A percentile compares a stretch with the other conserved stretches of the same genome.
Conservation (phyloP, 2,113 vertebrate species). For the Cromileptes altivelis region DNA sequence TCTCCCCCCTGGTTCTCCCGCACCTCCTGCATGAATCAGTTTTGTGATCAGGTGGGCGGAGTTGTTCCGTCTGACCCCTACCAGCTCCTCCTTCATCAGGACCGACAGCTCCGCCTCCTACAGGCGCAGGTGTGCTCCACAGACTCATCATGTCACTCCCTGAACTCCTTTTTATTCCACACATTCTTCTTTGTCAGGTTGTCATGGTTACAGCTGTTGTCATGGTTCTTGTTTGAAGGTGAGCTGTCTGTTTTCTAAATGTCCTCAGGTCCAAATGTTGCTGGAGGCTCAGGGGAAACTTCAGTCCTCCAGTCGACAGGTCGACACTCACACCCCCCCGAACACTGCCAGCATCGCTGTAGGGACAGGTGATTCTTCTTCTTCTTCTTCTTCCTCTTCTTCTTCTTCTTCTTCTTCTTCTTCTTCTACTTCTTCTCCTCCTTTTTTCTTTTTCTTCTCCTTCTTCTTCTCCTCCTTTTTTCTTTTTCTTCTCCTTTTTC, state of each 20-base stretch:
- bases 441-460: too few species aligned
- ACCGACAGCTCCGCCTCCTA: conserved; percentile 93
- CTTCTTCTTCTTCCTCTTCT: too few species aligned
- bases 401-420: too few species aligned
- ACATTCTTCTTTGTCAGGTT: too few species aligned
- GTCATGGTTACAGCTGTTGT: not conserved
- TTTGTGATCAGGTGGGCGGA: conserved; percentile 80
- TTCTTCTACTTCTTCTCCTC: too few species aligned
- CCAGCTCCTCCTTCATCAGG: conserved; percentile 90
- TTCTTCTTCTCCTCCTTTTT: too few species aligned
- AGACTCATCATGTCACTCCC: too few species aligned
- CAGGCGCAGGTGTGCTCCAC: conserved; percentile 90
- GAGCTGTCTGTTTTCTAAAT: not conserved
- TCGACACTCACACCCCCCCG: conserved; percentile 53
- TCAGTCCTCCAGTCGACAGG: conserved; percentile 50
- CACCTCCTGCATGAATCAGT: conserved; percentile 61
- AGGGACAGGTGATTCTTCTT: conserved; percentile 89
- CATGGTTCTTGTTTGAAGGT: not conserved
- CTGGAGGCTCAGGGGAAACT: conserved; percentile 89
- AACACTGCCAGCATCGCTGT: conserved; percentile 92
- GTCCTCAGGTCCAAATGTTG: conserved; percentile 91
- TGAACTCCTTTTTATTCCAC: too few species aligned
- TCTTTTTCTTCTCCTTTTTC: too few species aligned
- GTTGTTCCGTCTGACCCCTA: conserved; percentile 89
- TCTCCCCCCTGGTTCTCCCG: conserved; percentile 65